Base-by-base conservation (phyloP, 2,888 invertebrate genomes). In the Agonopterix arenella region DNA sequence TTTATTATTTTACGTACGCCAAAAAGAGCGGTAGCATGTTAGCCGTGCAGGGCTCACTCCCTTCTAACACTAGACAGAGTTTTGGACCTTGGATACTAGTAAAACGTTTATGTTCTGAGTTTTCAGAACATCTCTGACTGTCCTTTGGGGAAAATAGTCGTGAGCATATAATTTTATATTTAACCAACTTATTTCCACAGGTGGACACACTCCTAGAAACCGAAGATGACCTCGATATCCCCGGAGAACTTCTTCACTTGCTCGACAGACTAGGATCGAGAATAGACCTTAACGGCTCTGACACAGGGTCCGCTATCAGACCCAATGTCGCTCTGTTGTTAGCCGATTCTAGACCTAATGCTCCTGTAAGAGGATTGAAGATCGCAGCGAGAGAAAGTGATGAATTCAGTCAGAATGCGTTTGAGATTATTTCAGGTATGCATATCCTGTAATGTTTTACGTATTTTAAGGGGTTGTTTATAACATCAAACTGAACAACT, bases 291-390 rank as follows among this genome's bases (percentile, higher is more conserved):
- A 73, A 75, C 9, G 81, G 80, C 0, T 64, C 72, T 0, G 52
- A 54, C 0, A 61, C 66, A 0, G 73, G 64, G 0, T 54, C 67
- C 0, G 60, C 79, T 0, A 66, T 85, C 0, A 56, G 80, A 8
- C 59, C 60, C 8, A 89, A 88, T 49, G 68, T 88, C 0, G 86
- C 89, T 0, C 52, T 90, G 40, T 48, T 85, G 38, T 68, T 86
- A 36, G 81, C 82, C 1, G 78, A 83, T 36, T 73, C 80, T 0
- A 58, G 64, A 2, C 79, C 82, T 0, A 55, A 53, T 0, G 51
- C 55, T 13, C 86, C 84, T 0, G 74, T 88, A 0, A 61, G 62
- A 4, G 89, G 89, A 0, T 59, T 89, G 13, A 68, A 77, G 51
- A 77, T 89, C 2, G 74, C 77, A 0, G 56, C 71, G 0, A 64